Evolutionary conservation across 1,140 invertebrate genomes (phyloP).

Genomic region (Conopomorpha cramerella): DNA sequence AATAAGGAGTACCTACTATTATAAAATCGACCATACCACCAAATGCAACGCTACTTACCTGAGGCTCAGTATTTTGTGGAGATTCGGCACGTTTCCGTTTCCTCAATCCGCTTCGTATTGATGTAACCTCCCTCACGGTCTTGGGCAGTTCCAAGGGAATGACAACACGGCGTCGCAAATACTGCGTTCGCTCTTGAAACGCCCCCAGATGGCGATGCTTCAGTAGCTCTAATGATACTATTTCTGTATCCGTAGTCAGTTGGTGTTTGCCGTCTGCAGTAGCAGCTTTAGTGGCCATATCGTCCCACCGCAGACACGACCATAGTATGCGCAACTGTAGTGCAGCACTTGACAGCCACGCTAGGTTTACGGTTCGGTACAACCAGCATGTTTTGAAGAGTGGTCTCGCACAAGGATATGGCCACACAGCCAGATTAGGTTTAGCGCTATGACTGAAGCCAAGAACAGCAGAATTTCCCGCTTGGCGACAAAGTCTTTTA

Average conservation of each 20-base stretch:
- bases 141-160: slow-evolving; percentile 94
- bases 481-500: slow-evolving; percentile 77
- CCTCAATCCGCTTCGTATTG: slow-evolving; percentile 88
- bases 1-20: too few relatives aligned
- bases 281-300: slow-evolving; percentile 83
- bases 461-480: slow-evolving; percentile 71
- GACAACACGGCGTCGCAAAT: slow-evolving; percentile 89
- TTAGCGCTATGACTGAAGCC: slow-evolving; percentile 90
- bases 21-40: too few relatives aligned
- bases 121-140: slow-evolving; percentile 90
- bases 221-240: slow-evolving; percentile 89
- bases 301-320: slow-evolving; percentile 94
- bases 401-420: slow-evolving; percentile 92
- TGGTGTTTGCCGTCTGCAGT: slow-evolving; percentile 92
- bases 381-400: slow-evolving; percentile 95
- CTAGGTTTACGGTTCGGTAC: slow-evolving; percentile 84
- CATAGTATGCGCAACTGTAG: slow-evolving; percentile 91
- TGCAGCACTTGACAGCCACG: slow-evolving; percentile 81
- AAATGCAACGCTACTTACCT: too few relatives aligned
- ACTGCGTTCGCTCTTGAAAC: slow-evolving; percentile 89
- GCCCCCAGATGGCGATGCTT: slow-evolving; percentile 88
- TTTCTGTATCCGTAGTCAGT: slow-evolving; percentile 94
- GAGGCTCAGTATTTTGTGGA: slow-evolving; percentile 86
- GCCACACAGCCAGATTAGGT: slow-evolving; percentile 88
- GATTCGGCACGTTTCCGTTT: slow-evolving; percentile 91